Percentiles rank a stretch among this genome's conserved stretches.
phyloP scores from a whole-genome alignment of 1,140 invertebrate species.

The Platyscapa corneri region DNA sequence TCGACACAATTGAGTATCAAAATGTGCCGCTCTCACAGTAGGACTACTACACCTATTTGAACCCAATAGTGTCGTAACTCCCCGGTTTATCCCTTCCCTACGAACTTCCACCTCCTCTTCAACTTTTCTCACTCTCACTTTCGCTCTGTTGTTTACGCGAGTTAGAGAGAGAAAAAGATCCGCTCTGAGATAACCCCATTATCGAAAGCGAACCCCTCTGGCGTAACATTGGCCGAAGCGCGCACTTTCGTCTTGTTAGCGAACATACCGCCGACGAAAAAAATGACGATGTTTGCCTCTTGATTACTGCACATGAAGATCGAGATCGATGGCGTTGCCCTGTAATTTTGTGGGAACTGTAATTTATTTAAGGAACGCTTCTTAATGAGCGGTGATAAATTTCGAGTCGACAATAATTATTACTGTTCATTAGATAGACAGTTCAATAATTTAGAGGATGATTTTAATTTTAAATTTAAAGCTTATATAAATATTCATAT shows the following conservation, averaged over 20 bases:
- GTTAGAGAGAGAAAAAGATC: slow-evolving; percentile 18
- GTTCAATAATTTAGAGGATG: not conserved
- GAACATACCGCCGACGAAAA: not conserved
- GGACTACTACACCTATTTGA: slow-evolving; percentile 1
- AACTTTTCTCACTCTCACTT: not conserved
- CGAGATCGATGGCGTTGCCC: not conserved
- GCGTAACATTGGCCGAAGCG: slow-evolving; percentile 12
- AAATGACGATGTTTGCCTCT: slow-evolving; percentile 18
- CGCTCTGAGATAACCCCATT: slow-evolving; percentile 33
- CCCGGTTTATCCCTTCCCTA: not conserved
- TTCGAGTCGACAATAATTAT: not conserved
- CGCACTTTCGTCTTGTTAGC: slow-evolving; percentile 13
- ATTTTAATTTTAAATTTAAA: not conserved
- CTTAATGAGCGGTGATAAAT: slow-evolving; percentile 1
- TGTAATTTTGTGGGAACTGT: slow-evolving; percentile 1
- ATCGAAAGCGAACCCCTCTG: slow-evolving; percentile 13
- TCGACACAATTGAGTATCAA: slow-evolving; percentile 7
- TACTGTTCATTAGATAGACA: not conserved
- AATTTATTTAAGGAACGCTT: slow-evolving; percentile 11
- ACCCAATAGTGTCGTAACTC: slow-evolving; percentile 1
- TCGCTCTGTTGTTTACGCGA: not conserved
- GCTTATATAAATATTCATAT: not conserved
- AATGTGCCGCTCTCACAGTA: not conserved
- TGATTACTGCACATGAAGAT: slow-evolving; percentile 4
- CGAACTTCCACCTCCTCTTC: not conserved